Base-by-base conservation (phyloP, 2,113 vertebrate species). In the Martes martes region DNA sequence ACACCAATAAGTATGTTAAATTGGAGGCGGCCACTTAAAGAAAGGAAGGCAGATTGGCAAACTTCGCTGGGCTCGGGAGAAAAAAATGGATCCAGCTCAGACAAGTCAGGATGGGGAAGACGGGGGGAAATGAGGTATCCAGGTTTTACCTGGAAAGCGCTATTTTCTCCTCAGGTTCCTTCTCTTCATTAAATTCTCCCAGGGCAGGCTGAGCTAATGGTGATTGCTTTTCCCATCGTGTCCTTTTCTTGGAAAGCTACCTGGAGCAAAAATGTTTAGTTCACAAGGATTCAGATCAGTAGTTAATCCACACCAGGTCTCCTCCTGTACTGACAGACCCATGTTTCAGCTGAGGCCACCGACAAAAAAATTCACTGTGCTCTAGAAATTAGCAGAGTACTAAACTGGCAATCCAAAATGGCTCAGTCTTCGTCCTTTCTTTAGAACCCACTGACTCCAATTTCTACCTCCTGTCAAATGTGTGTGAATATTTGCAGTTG, bases 1-100 rank as follows among this genome's bases (percentile, higher is more conserved):
- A 93, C 83, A 91, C 59, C 96, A 97, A 13, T 91, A 98, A 98
- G 26, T 95, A 67, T 96, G 95, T 94, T 98, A 97, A 92, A 97
- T 97, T 91, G 98, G 92, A 96, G 78, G 96, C 74, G 31, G 55
- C 55, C 96, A 98, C 91, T 76, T 90, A 96, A 88, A 79, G 79
- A 94, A 82, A 94, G 95, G 95, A 79, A 94, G 96, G 88, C 80
- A 57, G 69, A 50, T 59, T 84, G 93, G 93, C 74, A 96, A 94
- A 47, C 33, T 57, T 92, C 95, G 45, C 73, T 26, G 57, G 45
- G 45, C 95, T 96, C 50, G 89, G 92, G 82, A 96, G 13, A 96
- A 39, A 98, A 96, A 98, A 96, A 83, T 47, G 89, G 57, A 90
- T 67, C 76, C 65, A 52, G 45, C 36, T 93, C 89, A n/a, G 93